Percentiles rank a stretch among this genome's conserved stretches.
These are phyloP conservation scores for Perizoma affinitatum DNA, from an alignment of 2,888 invertebrate genomes.

Conservation along the genomic window DNA sequence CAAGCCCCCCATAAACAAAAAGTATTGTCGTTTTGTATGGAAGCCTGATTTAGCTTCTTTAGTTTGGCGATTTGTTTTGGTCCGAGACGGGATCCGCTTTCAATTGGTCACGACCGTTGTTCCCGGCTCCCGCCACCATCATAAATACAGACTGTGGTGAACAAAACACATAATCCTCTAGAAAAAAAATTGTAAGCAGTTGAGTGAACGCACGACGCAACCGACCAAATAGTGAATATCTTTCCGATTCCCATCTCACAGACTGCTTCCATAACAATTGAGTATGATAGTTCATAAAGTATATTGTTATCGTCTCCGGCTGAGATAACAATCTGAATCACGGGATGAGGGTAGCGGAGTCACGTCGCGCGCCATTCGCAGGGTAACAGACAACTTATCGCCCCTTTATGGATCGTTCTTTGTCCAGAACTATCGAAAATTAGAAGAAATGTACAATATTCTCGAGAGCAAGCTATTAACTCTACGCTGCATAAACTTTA, in stretches of 20 bases:
- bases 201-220: too few species aligned
- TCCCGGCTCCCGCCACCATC: too few species aligned
- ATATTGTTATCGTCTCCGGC: slow-evolving; percentile 10
- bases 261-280: background rate
- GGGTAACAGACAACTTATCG: slow-evolving; percentile 12
- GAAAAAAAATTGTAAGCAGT: too few species aligned
- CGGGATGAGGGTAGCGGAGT: background rate
- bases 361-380: slow-evolving; percentile 1
- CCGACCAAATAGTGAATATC: too few species aligned
- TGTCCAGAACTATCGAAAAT: slow-evolving; percentile 1
- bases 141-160: too few species aligned
- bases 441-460: background rate
- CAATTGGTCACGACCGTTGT: too few species aligned
- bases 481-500: background rate
- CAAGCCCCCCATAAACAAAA: too few species aligned
- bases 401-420: slow-evolving; percentile 12
- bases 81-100: too few species aligned
- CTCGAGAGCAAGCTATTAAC: background rate
- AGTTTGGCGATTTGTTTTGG: too few species aligned
- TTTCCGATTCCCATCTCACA: slow-evolving; percentile 3
- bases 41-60: too few species aligned
- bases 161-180: too few species aligned
- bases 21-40: too few species aligned
- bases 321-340: slow-evolving; percentile 8
- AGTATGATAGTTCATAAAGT: slow-evolving; percentile 12